Conservation (phyloP, 2,113 vertebrate species). For the Apodemus speciosus region DNA sequence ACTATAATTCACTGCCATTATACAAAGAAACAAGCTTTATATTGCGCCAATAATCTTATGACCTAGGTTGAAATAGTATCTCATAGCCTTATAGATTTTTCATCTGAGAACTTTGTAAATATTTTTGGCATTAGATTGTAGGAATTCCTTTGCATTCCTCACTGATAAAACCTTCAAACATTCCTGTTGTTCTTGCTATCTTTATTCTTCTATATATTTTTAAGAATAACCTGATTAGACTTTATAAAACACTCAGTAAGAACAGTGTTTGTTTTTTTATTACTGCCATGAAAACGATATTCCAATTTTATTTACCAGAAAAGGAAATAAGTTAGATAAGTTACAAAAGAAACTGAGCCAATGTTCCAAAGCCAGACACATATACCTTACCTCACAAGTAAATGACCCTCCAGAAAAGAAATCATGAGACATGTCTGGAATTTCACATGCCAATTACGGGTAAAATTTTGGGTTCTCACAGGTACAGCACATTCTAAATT, state of each 20-base stretch:
- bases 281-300: not conserved
- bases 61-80: not conserved
- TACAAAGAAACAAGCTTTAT: not conserved
- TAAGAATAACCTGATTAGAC: not conserved
- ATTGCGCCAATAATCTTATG: not conserved
- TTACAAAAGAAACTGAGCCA: not conserved
- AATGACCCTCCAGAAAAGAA: not conserved
- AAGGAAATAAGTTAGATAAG: not conserved
- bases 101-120: not conserved
- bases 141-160: not conserved
- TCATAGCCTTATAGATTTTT: not conserved
- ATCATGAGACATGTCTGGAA: not conserved
- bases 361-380: not conserved
- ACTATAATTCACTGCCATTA: not conserved
- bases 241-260: not conserved
- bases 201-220: not conserved
- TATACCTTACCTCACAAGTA: not conserved
- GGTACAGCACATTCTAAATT: not conserved
- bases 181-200: not conserved
- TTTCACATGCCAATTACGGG: not conserved
- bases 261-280: no score
- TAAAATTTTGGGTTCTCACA: not conserved
- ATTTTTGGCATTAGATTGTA: not conserved
- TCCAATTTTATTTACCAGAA: not conserved
- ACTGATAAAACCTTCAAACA: not conserved